These are phyloP conservation scores for Halcyon leucocephala DNA, from an alignment of 2,797 vertebrate genomes.

Conservation along the genomic window DNA sequence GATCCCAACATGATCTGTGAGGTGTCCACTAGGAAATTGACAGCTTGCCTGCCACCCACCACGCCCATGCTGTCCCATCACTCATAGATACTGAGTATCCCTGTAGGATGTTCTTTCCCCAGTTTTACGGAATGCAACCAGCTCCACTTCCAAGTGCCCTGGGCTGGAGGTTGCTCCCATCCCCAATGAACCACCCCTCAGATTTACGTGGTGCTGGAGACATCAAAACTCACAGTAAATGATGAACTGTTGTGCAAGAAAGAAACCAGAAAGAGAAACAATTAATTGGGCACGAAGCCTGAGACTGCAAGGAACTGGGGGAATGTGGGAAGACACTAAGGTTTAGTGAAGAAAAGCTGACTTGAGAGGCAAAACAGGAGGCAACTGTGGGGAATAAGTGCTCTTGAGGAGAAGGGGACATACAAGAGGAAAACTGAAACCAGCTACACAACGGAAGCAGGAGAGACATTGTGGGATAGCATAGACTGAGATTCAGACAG, in stretches of 20 bases:
- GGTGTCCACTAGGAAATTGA: background rate
- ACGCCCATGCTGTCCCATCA: background rate
- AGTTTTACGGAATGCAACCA: background rate
- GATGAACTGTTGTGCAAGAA: background rate
- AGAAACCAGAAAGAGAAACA: no score
- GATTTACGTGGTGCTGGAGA: background rate
- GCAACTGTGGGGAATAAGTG: no score
- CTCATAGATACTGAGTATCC: background rate
- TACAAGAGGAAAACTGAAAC: no score
- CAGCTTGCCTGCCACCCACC: background rate
- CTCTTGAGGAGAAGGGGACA: no score
- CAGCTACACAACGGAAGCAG: no score
- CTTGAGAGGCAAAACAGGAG: no score
- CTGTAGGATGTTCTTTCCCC: background rate
- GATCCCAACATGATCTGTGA: background rate
- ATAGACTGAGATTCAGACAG: no score
- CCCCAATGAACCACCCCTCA: background rate
- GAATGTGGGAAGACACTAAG: no score
- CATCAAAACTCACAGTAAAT: background rate
- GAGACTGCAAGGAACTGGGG: no score
- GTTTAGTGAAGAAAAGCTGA: no score
- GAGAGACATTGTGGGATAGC: no score
- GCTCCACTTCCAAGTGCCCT: background rate
- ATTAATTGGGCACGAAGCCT: no score
- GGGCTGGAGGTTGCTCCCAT: background rate